These are phyloP conservation scores for Stenurella melanura DNA, from an alignment of 2,888 invertebrate genomes.

Conservation along the genomic window DNA sequence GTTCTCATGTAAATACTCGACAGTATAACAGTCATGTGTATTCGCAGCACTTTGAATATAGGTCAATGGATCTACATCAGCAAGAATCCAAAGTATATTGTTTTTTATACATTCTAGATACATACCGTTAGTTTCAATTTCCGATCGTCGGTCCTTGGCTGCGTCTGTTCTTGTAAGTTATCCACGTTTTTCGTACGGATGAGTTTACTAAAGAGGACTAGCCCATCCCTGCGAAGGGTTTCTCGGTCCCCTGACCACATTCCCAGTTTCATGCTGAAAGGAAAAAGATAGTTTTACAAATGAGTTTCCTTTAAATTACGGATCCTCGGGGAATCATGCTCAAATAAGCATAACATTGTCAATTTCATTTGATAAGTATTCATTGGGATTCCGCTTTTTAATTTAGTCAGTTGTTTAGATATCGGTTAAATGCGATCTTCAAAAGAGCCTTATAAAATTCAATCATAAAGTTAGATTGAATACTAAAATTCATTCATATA, in stretches of 20 bases:
- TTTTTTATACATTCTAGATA: conserved; percentile 44
- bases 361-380: not conserved
- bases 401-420: not conserved
- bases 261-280: conserved; percentile 75
- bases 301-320: not conserved
- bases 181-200: conserved; percentile 91
- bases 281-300: conserved; percentile 5
- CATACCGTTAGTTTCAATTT: conserved; percentile 86
- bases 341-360: not conserved
- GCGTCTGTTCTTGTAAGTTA: conserved; percentile 76
- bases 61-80: too few relatives aligned
- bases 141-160: conserved; percentile 76
- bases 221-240: conserved; percentile 78
- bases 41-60: too few relatives aligned
- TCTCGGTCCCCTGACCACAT: conserved; percentile 77
- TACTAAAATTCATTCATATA: too few relatives aligned
- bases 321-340: not conserved
- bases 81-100: too few relatives aligned
- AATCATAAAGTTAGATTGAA: not conserved
- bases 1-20: too few relatives aligned
- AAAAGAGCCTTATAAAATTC: too few relatives aligned
- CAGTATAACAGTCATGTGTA: too few relatives aligned
- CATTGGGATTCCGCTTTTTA: not conserved
- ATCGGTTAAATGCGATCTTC: not conserved
- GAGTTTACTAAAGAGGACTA: conserved; percentile 87